Evolutionary conservation across 2,113 vertebrate genomes (phyloP).

Genomic region (Menura novaehollandiae): DNA sequence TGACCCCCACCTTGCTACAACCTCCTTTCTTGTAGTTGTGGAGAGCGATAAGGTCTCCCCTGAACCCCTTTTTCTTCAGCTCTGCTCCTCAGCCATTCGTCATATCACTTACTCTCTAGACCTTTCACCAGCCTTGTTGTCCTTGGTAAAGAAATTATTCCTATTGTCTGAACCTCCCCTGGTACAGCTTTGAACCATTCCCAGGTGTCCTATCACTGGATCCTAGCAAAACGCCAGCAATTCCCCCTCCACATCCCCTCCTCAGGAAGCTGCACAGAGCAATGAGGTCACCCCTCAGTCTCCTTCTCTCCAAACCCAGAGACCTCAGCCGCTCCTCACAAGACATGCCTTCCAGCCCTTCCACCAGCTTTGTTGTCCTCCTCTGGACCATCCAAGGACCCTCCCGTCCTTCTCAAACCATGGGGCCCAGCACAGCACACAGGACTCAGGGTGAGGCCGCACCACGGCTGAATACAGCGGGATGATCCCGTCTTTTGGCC

Average conservation of each 20-base stretch:
- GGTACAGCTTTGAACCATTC: background rate
- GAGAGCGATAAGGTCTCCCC: background rate
- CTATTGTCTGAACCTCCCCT: background rate
- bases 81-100: background rate
- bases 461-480: accelerated
- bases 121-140: background rate
- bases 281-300: background rate
- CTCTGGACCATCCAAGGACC: background rate
- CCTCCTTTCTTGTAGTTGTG: background rate
- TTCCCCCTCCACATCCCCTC: background rate
- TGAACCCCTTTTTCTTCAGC: background rate
- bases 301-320: background rate
- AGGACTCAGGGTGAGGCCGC: accelerated
- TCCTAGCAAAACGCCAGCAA: background rate
- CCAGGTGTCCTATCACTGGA: accelerated
- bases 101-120: background rate
- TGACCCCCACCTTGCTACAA: background rate
- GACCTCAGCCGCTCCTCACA: accelerated
- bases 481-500: background rate
- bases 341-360: background rate
- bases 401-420: background rate
- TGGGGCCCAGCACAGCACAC: background rate
- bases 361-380: background rate
- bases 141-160: background rate
- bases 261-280: background rate